Conservation (phyloP, 2,113 vertebrate genomes). For the Eonycteris spelaea region DNA sequence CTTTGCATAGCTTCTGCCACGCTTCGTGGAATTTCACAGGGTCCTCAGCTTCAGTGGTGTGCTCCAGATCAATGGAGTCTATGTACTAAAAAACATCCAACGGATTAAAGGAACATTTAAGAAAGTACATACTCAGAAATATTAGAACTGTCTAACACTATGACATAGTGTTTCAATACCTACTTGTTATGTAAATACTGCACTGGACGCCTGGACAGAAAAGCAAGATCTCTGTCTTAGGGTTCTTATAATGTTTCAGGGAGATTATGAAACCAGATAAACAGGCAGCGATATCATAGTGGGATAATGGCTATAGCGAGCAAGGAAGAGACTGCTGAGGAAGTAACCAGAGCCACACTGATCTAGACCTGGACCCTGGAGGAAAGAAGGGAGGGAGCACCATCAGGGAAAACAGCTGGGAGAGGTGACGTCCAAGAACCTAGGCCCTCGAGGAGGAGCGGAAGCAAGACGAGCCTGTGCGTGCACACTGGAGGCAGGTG, state of each 20-base stretch:
- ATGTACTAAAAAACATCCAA: slow-evolving; percentile 81
- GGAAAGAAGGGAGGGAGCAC: background rate
- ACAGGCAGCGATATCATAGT: background rate
- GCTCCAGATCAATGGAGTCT: slow-evolving; percentile 85
- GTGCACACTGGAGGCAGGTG: no score
- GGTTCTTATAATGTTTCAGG: background rate
- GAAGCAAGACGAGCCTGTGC: background rate
- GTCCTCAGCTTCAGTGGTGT: slow-evolving; percentile 77
- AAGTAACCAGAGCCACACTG: background rate
- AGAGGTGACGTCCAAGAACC: background rate
- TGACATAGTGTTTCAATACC: background rate
- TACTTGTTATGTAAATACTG: background rate
- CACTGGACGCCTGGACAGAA: background rate
- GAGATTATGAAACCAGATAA: background rate
- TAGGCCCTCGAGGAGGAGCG: background rate
- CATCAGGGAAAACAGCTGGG: background rate
- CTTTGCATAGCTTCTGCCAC: slow-evolving; percentile 87
- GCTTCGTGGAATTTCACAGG: slow-evolving; percentile 86
- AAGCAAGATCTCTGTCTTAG: background rate
- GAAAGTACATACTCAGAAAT: background rate
- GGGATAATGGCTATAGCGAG: background rate
- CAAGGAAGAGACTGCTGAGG: background rate
- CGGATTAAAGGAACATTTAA: background rate
- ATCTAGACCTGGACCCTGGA: background rate
- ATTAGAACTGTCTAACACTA: background rate